Evolutionary conservation across 1,140 invertebrate genomes (phyloP).

Genomic region (Macrobrachium nipponense): DNA sequence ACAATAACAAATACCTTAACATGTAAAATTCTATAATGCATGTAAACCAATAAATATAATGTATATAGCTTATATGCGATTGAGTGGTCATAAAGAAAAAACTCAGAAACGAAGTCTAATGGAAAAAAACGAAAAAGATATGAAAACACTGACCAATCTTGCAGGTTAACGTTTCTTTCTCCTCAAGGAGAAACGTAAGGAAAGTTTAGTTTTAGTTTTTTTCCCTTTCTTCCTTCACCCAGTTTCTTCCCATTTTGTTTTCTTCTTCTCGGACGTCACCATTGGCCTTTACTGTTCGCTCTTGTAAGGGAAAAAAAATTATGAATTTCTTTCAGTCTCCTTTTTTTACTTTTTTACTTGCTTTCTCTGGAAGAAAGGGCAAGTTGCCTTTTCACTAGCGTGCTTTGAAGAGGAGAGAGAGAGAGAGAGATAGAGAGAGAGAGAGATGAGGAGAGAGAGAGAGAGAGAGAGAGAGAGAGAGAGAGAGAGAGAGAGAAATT

Average conservation of each 20-base stretch:
- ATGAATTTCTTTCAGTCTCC: no score
- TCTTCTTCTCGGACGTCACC: not conserved
- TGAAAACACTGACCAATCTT: no score
- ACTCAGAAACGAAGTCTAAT: no score
- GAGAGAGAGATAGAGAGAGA: not conserved
- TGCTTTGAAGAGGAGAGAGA: not conserved
- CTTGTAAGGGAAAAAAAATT: no score
- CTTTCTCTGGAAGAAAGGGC: not conserved
- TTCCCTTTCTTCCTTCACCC: not conserved
- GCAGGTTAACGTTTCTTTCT: not conserved
- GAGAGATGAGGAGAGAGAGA: not conserved
- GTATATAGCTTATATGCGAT: no score
- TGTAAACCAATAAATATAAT: no score
- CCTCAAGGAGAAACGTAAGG: not conserved
- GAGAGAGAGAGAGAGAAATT: not conserved
- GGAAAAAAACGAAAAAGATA: no score
- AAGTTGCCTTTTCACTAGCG: not conserved
- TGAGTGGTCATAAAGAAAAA: no score
- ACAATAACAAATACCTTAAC: no score
- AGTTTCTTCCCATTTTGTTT: not conserved
- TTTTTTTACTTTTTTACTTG: not conserved
- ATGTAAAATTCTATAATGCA: no score
- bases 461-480: not conserved
- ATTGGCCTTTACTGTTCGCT: no score
- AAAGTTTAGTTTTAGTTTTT: not conserved